phyloP scores from a whole-genome alignment of 1,140 invertebrate genomes.

The Aphelenchoides besseyi region DNA sequence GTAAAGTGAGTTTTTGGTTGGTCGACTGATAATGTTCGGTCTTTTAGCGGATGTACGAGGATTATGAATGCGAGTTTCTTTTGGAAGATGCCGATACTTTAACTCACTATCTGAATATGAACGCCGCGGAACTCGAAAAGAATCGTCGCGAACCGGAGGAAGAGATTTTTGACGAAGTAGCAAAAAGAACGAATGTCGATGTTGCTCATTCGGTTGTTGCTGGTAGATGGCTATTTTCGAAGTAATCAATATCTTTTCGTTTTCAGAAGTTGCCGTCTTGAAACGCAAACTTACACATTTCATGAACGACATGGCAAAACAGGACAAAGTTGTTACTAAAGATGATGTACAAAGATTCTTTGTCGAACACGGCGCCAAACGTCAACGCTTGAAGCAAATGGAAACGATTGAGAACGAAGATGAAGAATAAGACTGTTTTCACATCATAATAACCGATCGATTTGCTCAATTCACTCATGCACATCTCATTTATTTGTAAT shows the following conservation, averaged over 20 bases:
- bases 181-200: slow-evolving; percentile 32
- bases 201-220: slow-evolving; percentile 32
- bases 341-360: slow-evolving; percentile 46
- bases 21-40: neutral
- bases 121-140: slow-evolving; percentile 11
- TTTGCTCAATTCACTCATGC: too few species aligned
- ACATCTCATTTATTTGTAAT: too few species aligned
- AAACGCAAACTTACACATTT: slow-evolving; percentile 40
- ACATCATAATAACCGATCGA: too few species aligned
- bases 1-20: slow-evolving; percentile 33
- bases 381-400: slow-evolving; percentile 12
- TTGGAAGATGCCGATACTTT: slow-evolving; percentile 50
- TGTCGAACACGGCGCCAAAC: slow-evolving; percentile 35
- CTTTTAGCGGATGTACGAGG: slow-evolving; percentile 49
- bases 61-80: slow-evolving; percentile 41
- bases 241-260: slow-evolving; percentile 11
- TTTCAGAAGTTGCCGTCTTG: slow-evolving; percentile 44
- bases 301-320: slow-evolving; percentile 17
- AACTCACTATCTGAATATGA: slow-evolving; percentile 27
- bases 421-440: too few species aligned
- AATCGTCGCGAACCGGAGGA: slow-evolving; percentile 1
- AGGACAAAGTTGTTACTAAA: slow-evolving; percentile 31
- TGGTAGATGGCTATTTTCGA: slow-evolving; percentile 21
- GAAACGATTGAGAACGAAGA: slow-evolving; percentile 71
- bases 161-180: slow-evolving; percentile 37